Base-by-base conservation (phyloP, 2,888 invertebrate species). In the Cheilosia urbana region DNA sequence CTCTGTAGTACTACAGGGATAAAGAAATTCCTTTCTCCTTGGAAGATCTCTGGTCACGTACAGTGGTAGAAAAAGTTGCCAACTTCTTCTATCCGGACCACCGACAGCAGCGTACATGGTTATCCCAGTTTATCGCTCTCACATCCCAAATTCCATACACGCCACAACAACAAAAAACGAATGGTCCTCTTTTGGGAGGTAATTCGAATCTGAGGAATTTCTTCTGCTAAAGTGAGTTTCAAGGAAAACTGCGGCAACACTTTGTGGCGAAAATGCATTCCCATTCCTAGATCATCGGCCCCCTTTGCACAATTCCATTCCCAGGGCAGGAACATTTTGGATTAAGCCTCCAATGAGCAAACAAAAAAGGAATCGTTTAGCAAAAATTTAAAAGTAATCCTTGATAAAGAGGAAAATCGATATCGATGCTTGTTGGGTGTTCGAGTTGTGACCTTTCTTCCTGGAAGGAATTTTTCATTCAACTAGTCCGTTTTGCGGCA, bases 341-440 rank as follows among this genome's bases (percentile, higher is more conserved):
- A 62, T 85, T 80, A 72, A 51, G 76, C 62, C 79, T 78, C 78
- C 69, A 55, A 57, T 17, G 21, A 49, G 58, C 34, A 17, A 34
- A 42, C 9, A 62, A 51, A 66, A 65, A 40, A 55, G 17, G 66
- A 75, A 57, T 66, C 51, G 34, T 19, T 47, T 24, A 13, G 57
- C 45, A 47, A 21, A 55, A 27, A 51, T 51, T 17, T 21, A 40
- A 5, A 42, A 49, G 21, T 45, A 11, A 62, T 75, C 57, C 63
- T 71, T 57, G 4, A 51, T 63, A 19, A 40, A 27, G 7, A 34
- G 17, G 58, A 17, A 37, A 57, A 53, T 21, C 49, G 75, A 84
- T 84, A 75, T 84, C 69, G 73, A 84, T 84, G 75, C 83, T 47
- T 24, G 75, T 79, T 84, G 83, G 83, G 83, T 84, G 83, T 84